Evolutionary conservation across 1,140 invertebrate genomes (phyloP), one percentile per base, ranked within the genome.

Genomic region (Capitella teleta): DNA sequence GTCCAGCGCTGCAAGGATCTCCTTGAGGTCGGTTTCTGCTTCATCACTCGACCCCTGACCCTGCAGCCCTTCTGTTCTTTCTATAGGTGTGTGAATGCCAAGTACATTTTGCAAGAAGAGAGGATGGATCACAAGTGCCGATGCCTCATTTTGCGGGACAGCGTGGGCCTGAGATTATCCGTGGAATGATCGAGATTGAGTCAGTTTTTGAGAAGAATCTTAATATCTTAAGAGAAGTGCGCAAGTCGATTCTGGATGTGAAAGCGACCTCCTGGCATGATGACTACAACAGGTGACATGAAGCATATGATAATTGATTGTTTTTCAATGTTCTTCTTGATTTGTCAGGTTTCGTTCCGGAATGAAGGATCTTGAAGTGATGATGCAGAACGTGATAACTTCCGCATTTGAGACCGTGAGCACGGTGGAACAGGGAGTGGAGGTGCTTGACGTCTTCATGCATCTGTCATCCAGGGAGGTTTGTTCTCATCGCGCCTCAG

Each of bases 1-100:
- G 79, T 87, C 30, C 81, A 85, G 68, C 76, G 88, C 45, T 84
- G 88, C 59, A 79, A 82, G 43, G 86, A 92, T 68, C 77, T 90
- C 63, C 77, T 89, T 37, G 85, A 91, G 68, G 82, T 92, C 59
- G 45, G 79, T 40, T 1, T n/a, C n/a, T n/a, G n/a, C n/a, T n/a
- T n/a, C n/a, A n/a, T n/a, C n/a, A n/a, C n/a, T n/a, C n/a, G 2
- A n/a, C 25, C 14, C 2, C 38, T 34, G 10, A 34, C 25, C 4
- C 38, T 2, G 8, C 38, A 40, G 10, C 21, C 25, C n/a, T 8
- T 40, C 38, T 16, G 38, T n/a, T n/a, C 10, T 40, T 2, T 40
- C 21, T 65, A 70, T 74, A 51, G 83, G 83, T 51, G 72, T 82
- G 26, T 77, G 78, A 73, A 25, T 73, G 70, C 44, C 74, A 77